Evolutionary conservation across 2,888 invertebrate genomes (phyloP).

Genomic region (Eristalis intricaria): DNA sequence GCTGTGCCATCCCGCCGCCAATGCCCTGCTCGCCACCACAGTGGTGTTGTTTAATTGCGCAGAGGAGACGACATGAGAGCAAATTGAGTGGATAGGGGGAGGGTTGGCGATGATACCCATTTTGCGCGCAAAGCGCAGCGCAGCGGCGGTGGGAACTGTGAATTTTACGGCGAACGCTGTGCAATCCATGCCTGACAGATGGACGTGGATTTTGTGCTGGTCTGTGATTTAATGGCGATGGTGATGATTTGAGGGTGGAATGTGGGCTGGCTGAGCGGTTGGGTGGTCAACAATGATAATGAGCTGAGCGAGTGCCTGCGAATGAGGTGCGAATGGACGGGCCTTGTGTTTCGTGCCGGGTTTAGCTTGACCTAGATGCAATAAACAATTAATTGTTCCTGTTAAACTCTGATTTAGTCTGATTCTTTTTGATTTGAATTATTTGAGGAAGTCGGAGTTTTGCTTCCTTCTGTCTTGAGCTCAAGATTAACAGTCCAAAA

Average conservation of each 20-base stretch:
- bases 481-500: too few relatives aligned
- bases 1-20: background rate
- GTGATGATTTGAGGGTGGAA: background rate
- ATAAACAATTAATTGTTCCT: too few relatives aligned
- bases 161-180: background rate
- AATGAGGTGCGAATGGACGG: too few relatives aligned
- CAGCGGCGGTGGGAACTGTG: slow-evolving; percentile 41
- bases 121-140: background rate
- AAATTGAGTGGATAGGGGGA: slow-evolving; percentile 10
- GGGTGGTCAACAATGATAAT: background rate
- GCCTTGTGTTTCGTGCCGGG: too few relatives aligned
- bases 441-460: too few relatives aligned
- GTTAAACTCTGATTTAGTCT: too few relatives aligned
- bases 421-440: too few relatives aligned
- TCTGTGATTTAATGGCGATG: slow-evolving; percentile 28
- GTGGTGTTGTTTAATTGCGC: slow-evolving; percentile 56
- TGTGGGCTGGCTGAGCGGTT: background rate
- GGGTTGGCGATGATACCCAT: slow-evolving; percentile 14
- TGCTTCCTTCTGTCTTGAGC: too few relatives aligned
- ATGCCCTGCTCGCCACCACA: slow-evolving; percentile 5
- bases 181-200: slow-evolving; percentile 34
- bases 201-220: slow-evolving; percentile 14
- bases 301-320: too few relatives aligned
- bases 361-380: too few relatives aligned
- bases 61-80: slow-evolving; percentile 41